These are phyloP conservation scores for Hypercompe scribonia DNA, from an alignment of 2,888 invertebrate species.

Conservation along the genomic window DNA sequence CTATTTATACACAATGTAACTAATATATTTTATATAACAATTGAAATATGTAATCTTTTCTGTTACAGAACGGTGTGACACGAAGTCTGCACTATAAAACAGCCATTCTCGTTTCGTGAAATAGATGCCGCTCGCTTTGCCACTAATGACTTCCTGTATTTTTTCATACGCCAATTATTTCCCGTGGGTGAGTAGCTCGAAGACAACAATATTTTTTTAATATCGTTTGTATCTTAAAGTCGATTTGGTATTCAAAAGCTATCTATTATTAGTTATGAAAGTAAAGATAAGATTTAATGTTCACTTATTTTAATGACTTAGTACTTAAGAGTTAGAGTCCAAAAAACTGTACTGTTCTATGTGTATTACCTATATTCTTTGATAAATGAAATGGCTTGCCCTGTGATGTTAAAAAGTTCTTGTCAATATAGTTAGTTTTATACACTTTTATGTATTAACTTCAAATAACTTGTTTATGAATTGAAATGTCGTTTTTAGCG, in stretches of 20 bases:
- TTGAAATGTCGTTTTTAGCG: slow-evolving; percentile 17
- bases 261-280: slow-evolving; percentile 23
- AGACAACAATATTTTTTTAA: slow-evolving; percentile 66
- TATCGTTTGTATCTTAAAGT: slow-evolving; percentile 53
- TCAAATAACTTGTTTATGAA: slow-evolving; percentile 17
- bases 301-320: background rate
- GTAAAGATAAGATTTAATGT: background rate
- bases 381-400: slow-evolving; percentile 24
- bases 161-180: slow-evolving; percentile 83
- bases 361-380: slow-evolving; percentile 10
- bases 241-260: slow-evolving; percentile 53
- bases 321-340: background rate
- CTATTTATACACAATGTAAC: background rate
- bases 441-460: background rate
- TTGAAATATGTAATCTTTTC: background rate
- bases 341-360: slow-evolving; percentile 23
- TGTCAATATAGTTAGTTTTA: slow-evolving; percentile 27
- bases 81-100: slow-evolving; percentile 51
- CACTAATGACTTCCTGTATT: slow-evolving; percentile 85
- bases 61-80: slow-evolving; percentile 66
- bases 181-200: slow-evolving; percentile 75
- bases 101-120: slow-evolving; percentile 74
- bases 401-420: background rate
- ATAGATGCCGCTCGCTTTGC: slow-evolving; percentile 79
- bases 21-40: background rate